Base-by-base conservation (phyloP, 2,797 vertebrate species). In the Pygocentrus nattereri region DNA sequence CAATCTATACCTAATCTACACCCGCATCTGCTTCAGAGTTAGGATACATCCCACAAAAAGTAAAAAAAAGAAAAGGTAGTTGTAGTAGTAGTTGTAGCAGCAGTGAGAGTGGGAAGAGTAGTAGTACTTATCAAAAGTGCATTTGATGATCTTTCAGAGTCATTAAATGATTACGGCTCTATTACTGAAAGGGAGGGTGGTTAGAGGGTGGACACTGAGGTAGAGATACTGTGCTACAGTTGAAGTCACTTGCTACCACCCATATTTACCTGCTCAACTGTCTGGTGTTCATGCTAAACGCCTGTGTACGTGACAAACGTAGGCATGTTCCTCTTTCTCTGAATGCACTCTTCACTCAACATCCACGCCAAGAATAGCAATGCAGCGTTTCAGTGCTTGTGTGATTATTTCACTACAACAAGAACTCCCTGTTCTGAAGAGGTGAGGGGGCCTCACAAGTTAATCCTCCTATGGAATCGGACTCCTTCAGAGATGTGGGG, bases 381-480 rank as follows among this genome's bases (percentile, higher is more conserved):
- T 13, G 5, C 21, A 27, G 31, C 18, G 38, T 73, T 76, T 62
- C 31, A 4, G 68, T 65, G 61, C 18, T 31, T 31, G n/a, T 41
- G 74, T 41, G 23, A 77, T 30, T 59, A 7, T 15, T 34, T 27
- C 34, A 52, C 31, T 44, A 5, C 19, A 16, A 52, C 13, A 0
- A 23, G 34, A 72, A 27, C 67, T 86, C 78, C 82, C 56, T 13
- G 23, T 11, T 61, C 23, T n/a, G 69, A 82, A 41, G 71, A 74
- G 84, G 80, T 82, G 78, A 79, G 83, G 84, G n/a, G 74, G 77
- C 61, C 69, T 61, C 67, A 72, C 62, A 73, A 30, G 80, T 81
- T 92, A 93, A 94, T 93, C 92, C 90, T 89, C 79, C 87, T 88
- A 85, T 44, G 49, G 89, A 90, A 90, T 90, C 81, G 88, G 89